Base-by-base conservation (phyloP, 2,797 vertebrate species). In the Morus bassanus region DNA sequence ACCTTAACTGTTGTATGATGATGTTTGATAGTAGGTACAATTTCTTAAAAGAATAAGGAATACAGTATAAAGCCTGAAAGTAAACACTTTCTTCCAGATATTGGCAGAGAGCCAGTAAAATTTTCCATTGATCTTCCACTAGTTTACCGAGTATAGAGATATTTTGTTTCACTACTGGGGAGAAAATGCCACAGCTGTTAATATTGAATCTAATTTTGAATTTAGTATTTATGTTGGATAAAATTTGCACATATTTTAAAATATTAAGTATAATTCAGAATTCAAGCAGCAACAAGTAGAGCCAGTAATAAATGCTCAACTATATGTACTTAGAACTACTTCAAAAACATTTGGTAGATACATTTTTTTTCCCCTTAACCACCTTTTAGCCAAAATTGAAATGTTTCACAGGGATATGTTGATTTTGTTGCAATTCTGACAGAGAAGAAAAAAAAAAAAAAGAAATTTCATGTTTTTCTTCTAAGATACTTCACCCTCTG, bases 71-170 rank as follows among this genome's bases (percentile, higher is more conserved):
- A 77, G 39, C 27, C 60, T 77, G 61, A 94, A 86, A 89, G 54
- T 68, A 89, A 88, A 17, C 6, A n/a, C 64, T 89, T 83, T 74
- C 25, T 64, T 75, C 28, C 65, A 70, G 79, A 30, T 81, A 93
- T 8, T 96, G 95, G 75, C 82, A 93, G 88, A 72, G 3, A 89
- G 35, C 68, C 68, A 95, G 74, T 70, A 54, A 57, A 81, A 75
- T 77, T 95, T 97, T 94, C 39, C 77, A 91, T 79, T 88, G 86
- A 95, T 94, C 67, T 85, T 92, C 72, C 27, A 61, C 21, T 65
- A 85, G 37, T 85, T 93, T 95, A 10, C 39, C 28, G 54, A 87
- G 53, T 60, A 68, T 19, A 56, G 65, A 78, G 10, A 63, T 91
- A 53, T 39, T 28, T 65, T 64, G 68, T 93, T 95, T 74, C 35